Evolutionary conservation across 92 coral and sea anemone genomes (phyloP), one percentile per base, ranked within the genome.

Genomic region (Siderastrea radians): DNA sequence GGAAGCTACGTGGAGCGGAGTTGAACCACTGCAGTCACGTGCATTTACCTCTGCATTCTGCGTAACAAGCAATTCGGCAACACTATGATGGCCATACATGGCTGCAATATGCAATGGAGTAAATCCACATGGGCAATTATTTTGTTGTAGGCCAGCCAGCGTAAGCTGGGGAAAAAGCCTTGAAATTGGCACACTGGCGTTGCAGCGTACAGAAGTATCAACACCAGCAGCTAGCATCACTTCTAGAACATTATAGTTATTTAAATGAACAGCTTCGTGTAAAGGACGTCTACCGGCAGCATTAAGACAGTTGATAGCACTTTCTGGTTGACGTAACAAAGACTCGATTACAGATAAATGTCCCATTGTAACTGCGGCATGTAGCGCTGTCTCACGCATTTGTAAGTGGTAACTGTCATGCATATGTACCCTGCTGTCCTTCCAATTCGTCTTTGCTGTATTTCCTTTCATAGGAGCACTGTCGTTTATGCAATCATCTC

Each of bases 21-120:
- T 75, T n/a, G 92, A 75, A 15, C 93, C 95, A 44, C 54, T 78
- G 50, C 93, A 89, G 70, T 94, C 91, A 2, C 82, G 14, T 11
- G 86, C 87, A 47, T 48, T 7, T 0, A 84, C 61, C 87, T 26
- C 38, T 26, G 38, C 38, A 26, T 26, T 26, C 38, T 26, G 38
- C 38, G 38, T 26, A 26, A 26, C 38, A 26, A 26, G 38, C 38
- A 26, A 26, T 26, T 26, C 38, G 38, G 38, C 38, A 26, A 26
- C 38, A 26, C 38, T 26, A 26, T 26, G 38, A 26, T 26, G 38
- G 38, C 38, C 38, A 26, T 26, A 26, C 38, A 26, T 26, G 38
- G 38, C 38, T 26, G 38, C 38, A 26, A 26, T 26, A 26, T 26
- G 38, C 38, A 26, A 64, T 10, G 94, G 83, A 16, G 92, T 74